A percentile compares a stretch with the other conserved stretches of the same genome.
Conservation (phyloP, 2,888 invertebrate genomes). For the Cantharis flavilabris region DNA sequence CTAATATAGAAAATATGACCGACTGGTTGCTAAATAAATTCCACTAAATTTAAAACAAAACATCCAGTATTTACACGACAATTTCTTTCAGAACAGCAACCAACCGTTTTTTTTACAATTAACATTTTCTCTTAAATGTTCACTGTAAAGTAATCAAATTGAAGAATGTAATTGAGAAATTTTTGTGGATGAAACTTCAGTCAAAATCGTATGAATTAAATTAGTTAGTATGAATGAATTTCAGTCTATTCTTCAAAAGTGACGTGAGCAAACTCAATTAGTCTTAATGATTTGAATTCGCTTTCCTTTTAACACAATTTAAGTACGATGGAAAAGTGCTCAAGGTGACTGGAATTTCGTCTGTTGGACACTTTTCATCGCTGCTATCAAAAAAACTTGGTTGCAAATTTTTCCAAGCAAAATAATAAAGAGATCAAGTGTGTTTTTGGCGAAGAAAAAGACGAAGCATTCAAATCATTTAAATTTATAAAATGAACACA, state of each 20-base stretch:
- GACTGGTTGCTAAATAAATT: slow-evolving; percentile 34
- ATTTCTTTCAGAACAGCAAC: slow-evolving; percentile 28
- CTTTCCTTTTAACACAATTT: not conserved
- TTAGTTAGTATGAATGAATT: slow-evolving; percentile 42
- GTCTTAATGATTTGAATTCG: slow-evolving; percentile 23
- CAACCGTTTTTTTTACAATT: slow-evolving; percentile 4
- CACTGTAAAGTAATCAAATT: not conserved
- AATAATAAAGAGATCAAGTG: slow-evolving; percentile 24
- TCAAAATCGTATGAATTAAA: slow-evolving; percentile 45
- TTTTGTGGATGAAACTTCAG: slow-evolving; percentile 42
- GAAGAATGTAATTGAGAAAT: slow-evolving; percentile 1
- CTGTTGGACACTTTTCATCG: not conserved
- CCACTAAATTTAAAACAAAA: not conserved
- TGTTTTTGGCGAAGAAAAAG: slow-evolving; percentile 12
- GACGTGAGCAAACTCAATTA: slow-evolving; percentile 36
- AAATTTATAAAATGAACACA: slow-evolving; percentile 25
- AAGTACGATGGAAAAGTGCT: not conserved
- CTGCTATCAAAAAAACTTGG: not conserved
- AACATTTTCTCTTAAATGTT: not conserved
- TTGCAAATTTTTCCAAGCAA: not conserved
- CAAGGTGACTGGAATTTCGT: not conserved
- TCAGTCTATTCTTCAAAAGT: slow-evolving; percentile 48
- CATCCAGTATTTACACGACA: not conserved
- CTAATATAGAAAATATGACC: slow-evolving; percentile 28
- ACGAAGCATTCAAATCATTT: slow-evolving; percentile 20